These are phyloP conservation scores for Bilobella aurantiaca DNA, from an alignment of 1,140 invertebrate species.

Conservation along the genomic window DNA sequence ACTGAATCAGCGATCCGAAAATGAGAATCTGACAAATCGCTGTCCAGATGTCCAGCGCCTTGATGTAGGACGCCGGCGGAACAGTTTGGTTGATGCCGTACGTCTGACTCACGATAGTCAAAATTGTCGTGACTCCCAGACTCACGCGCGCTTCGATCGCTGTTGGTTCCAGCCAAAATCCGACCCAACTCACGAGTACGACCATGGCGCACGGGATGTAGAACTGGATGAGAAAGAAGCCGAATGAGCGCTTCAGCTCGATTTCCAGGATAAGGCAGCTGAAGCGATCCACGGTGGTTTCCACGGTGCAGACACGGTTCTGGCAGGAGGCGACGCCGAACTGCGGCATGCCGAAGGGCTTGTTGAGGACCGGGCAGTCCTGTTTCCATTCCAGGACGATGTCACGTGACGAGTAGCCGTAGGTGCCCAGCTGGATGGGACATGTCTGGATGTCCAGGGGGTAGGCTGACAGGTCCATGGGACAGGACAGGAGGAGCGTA, in stretches of 20 bases:
- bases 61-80: slow-evolving; percentile 38
- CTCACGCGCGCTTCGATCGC: slow-evolving; percentile 45
- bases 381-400: too few relatives aligned
- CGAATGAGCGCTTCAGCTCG: slow-evolving; percentile 46
- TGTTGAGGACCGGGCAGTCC: too few relatives aligned
- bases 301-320: slow-evolving; percentile 26
- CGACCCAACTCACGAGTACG: slow-evolving; percentile 50
- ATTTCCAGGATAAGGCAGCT: slow-evolving; percentile 46
- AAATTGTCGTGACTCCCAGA: slow-evolving; percentile 48
- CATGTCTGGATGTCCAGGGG: slow-evolving; percentile 44
- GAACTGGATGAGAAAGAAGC: slow-evolving; percentile 48
- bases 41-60: slow-evolving; percentile 50
- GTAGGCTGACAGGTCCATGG: slow-evolving; percentile 45
- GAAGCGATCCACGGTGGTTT: slow-evolving; percentile 38
- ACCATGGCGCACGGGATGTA: slow-evolving; percentile 47
- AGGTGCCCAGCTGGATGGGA: slow-evolving; percentile 42
- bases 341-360: too few relatives aligned
- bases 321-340: too few relatives aligned
- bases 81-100: slow-evolving; percentile 41
- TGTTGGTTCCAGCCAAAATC: slow-evolving; percentile 44
- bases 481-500: slow-evolving; percentile 43
- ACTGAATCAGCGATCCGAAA: slow-evolving; percentile 48
- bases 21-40: slow-evolving; percentile 50
- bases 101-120: slow-evolving; percentile 50
- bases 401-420: too few relatives aligned